A percentile compares a stretch with the other conserved stretches of the same genome.
Conservation (phyloP, 1,140 invertebrate species). For the Chrysomallon squamiferum region DNA sequence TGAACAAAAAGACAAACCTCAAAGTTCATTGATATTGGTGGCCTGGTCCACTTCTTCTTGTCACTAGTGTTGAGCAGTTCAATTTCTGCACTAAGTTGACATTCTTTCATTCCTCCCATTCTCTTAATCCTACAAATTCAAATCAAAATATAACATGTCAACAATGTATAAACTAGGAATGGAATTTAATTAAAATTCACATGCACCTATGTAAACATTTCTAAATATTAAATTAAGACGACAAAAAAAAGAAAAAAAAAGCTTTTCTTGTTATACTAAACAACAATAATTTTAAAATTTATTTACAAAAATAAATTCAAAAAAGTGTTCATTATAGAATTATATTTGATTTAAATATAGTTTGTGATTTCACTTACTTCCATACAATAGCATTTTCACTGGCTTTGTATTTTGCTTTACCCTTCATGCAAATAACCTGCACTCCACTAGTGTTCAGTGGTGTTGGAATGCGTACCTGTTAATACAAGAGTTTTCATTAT, state of each 20-base stretch:
- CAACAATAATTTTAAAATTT: too few relatives aligned
- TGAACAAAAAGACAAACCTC: too few relatives aligned
- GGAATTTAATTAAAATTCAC: not conserved
- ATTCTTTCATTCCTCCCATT: slow-evolving; percentile 99
- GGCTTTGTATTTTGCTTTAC: slow-evolving; percentile 99
- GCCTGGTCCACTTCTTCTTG: slow-evolving; percentile 99
- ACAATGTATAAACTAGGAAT: not conserved
- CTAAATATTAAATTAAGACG: too few relatives aligned
- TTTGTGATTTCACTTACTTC: slow-evolving; percentile 96
- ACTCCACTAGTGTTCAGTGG: slow-evolving; percentile 98
- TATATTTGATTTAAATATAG: too few relatives aligned
- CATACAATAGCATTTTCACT: slow-evolving; percentile 99
- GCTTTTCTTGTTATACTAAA: too few relatives aligned
- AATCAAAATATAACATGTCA: not conserved
- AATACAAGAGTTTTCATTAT: too few relatives aligned
- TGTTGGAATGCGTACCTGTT: slow-evolving; percentile 92
- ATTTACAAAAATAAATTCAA: too few relatives aligned
- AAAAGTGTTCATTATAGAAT: too few relatives aligned
- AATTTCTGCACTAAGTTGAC: slow-evolving; percentile 98
- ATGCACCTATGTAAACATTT: not conserved
- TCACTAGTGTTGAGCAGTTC: slow-evolving; percentile 92
- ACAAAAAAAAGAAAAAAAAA: too few relatives aligned
- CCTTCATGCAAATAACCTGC: slow-evolving; percentile 98
- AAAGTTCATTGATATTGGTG: slow-evolving; percentile 99
- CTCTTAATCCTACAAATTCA: slow-evolving; percentile 87